Base-by-base conservation (phyloP, 64 coral and sea anemone species). In the Pachyseris speciosa region DNA sequence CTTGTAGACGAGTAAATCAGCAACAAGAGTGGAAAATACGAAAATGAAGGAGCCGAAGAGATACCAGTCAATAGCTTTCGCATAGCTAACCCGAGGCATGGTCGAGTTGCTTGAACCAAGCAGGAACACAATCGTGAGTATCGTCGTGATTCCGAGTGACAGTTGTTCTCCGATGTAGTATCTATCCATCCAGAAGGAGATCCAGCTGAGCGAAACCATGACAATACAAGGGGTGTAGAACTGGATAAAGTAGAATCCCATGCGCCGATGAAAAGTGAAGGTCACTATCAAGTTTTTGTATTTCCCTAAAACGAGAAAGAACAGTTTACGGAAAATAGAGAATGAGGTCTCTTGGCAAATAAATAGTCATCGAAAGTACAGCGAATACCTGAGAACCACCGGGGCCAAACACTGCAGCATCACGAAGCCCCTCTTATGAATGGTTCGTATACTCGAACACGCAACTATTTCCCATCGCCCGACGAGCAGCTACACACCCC, bases 51-150 rank as follows among this genome's bases (percentile, higher is more conserved):
- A 96, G 12, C 91, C 78, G 37, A 96, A 73, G 2, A 96, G 90
- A 83, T 96, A 96, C 94, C 94, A 96, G 85, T 96, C 94, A 67
- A 96, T 96, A 5, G 94, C 94, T 52, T 96, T 96, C 1, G 94
- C 94, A 37, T 96, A 96, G 45, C 89, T 92, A 44, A 96, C 94
- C n/a, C 94, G 90, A 28, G 94, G 94, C 94, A 96, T 96, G 27
- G 94, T 83, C 16, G 94, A 96, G 86, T 96, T 96, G 63, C 94
- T 96, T 47, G 94, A 96, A 29, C 94, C 91, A n/a, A 96, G 90
- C 38, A 96, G 83, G 32, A 96, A 96, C 5, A 96, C 94, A 16
- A 96, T 96, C 45, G 94, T 96, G 3, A 96, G 90, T 49, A 96
- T 86, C 2, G 94, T 96, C 29, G 94, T 96, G 13, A 96, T 92